Evolutionary conservation across 2,888 invertebrate species (phyloP).

Genomic region (Nemotelus nigrinus): DNA sequence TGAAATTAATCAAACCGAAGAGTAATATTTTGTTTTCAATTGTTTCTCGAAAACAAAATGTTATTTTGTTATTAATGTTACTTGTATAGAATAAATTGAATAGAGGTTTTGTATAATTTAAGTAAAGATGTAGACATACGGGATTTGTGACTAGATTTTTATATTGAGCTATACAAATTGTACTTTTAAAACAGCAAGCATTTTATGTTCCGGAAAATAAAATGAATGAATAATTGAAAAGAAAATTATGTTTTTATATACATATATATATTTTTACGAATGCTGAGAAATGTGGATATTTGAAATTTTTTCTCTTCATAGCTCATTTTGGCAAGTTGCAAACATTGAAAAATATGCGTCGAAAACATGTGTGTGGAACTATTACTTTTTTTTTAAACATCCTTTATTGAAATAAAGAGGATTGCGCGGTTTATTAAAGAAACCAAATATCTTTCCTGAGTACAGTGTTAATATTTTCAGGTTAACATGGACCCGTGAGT

Average conservation of each 20-base stretch:
- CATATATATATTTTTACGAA: too few relatives aligned
- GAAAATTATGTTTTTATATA: neutral
- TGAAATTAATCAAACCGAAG: neutral
- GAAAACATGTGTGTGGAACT: too few relatives aligned
- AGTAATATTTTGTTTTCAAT: constrained; percentile 34
- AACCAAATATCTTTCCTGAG: too few relatives aligned
- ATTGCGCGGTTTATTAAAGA: too few relatives aligned
- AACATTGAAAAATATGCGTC: too few relatives aligned
- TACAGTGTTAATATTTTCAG: too few relatives aligned
- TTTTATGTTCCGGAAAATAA: constrained; percentile 43
- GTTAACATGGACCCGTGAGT: too few relatives aligned
- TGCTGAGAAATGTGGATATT: neutral
- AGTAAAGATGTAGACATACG: neutral
- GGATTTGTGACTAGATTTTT: neutral
- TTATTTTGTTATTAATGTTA: constrained; percentile 4
- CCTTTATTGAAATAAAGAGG: neutral
- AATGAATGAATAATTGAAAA: constrained; percentile 13
- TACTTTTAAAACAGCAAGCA: neutral
- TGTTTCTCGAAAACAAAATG: constrained; percentile 28
- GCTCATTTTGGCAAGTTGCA: too few relatives aligned
- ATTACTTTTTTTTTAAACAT: neutral
- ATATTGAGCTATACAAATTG: neutral
- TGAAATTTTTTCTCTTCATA: neutral
- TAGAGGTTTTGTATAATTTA: neutral
- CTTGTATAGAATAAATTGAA: constrained; percentile 5